phyloP scores from a whole-genome alignment of 1,140 invertebrate species.

The Drosophila sucinea region DNA sequence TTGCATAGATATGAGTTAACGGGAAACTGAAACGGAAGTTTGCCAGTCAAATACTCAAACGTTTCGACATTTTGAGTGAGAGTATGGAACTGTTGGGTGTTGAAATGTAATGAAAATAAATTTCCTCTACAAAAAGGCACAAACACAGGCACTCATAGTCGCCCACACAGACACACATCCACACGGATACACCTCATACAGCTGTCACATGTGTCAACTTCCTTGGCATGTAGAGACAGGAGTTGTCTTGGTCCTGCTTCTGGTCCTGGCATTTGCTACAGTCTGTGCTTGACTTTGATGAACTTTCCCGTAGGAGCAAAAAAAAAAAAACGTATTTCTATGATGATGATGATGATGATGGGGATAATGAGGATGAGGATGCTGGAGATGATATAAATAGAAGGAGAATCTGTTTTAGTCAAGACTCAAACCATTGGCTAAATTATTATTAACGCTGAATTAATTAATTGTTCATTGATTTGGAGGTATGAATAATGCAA shows the following conservation, averaged over 20 bases:
- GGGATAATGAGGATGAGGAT: neutral
- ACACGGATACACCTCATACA: conserved; percentile 26
- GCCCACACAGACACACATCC: neutral
- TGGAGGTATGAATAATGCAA: conserved; percentile 24
- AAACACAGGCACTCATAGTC: conserved; percentile 15
- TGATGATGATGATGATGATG: conserved; percentile 3
- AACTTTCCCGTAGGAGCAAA: conserved; percentile 29
- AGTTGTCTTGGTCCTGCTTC: neutral
- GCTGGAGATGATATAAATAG: conserved; percentile 4
- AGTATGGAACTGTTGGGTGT: conserved; percentile 49
- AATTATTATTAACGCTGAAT: conserved; percentile 72
- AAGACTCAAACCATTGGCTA: conserved; percentile 21
- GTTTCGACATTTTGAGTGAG: conserved; percentile 55
- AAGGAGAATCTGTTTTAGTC: conserved; percentile 7
- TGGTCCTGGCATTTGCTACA: conserved; percentile 12
- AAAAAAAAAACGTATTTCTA: conserved; percentile 17
- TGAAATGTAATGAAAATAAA: conserved; percentile 73
- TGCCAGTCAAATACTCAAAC: conserved; percentile 44
- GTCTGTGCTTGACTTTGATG: conserved; percentile 53
- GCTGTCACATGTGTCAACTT: conserved; percentile 54
- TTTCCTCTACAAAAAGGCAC: conserved; percentile 48
- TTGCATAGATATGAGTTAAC: conserved; percentile 29
- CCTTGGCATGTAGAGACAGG: conserved; percentile 53
- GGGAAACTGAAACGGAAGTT: conserved; percentile 51
- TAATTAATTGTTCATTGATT: conserved; percentile 76